phyloP scores from a whole-genome alignment of 2,888 invertebrate species.

The Helobdella robusta region DNA sequence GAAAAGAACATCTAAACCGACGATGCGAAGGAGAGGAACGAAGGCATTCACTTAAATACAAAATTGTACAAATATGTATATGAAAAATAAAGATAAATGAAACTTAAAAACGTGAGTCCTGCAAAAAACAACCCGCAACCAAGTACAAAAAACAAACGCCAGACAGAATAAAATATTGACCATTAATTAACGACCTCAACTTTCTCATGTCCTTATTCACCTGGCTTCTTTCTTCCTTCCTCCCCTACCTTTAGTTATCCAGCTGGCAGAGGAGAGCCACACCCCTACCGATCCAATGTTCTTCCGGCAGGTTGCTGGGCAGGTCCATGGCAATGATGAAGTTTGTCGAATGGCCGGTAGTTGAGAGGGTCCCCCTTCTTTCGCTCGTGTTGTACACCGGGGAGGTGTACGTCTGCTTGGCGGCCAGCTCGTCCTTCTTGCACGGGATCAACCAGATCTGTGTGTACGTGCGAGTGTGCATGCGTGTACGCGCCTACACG shows the following conservation, averaged over 20 bases:
- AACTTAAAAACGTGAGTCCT: not conserved
- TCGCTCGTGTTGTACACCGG: conserved; percentile 35
- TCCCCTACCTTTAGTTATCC: conserved; percentile 25
- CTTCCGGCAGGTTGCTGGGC: conserved; percentile 30
- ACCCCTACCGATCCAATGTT: conserved; percentile 32
- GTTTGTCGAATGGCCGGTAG: conserved; percentile 52
- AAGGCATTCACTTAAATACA: no score
- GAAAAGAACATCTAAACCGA: no score
- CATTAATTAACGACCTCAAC: not conserved
- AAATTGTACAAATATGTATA: conserved; percentile 6
- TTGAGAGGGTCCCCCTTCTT: conserved; percentile 32
- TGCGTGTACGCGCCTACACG: no score
- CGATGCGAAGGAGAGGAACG: no score
- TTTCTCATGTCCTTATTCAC: not conserved
- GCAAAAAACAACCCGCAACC: not conserved
- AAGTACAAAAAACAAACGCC: not conserved
- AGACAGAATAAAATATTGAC: no score
- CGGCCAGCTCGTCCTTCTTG: conserved; percentile 57
- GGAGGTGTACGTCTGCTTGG: conserved; percentile 60
- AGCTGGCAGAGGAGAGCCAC: conserved; percentile 34
- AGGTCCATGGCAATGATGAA: conserved; percentile 32
- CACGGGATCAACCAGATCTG: conserved; percentile 76
- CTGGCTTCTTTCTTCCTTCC: not conserved
- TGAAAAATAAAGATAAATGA: not conserved
- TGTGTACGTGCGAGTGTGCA: no score